Conservation (phyloP, 2,797 vertebrate species). For the Cetoscarus ocellatus region DNA sequence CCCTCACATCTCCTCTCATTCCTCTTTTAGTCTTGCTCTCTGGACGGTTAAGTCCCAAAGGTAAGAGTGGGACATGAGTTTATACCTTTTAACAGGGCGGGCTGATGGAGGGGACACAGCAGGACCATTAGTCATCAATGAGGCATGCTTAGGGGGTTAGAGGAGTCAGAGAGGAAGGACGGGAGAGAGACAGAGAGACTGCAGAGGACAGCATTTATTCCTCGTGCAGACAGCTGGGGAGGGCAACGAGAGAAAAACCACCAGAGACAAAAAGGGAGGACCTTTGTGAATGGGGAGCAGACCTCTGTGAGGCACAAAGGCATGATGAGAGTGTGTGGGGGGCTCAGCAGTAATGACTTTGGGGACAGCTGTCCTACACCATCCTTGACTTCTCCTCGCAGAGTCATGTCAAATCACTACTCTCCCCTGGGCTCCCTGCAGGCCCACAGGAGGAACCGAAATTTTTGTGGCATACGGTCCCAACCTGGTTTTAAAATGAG, state of each 20-base stretch:
- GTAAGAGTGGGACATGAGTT: constrained; percentile 57
- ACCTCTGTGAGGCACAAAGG: constrained; percentile 35
- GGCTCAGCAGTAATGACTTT: constrained; percentile 63
- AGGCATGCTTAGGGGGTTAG: constrained; percentile 44
- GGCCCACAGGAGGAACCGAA: constrained; percentile 22
- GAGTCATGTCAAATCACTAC: constrained; percentile 46
- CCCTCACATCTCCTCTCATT: constrained; percentile 4
- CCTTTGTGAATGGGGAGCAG: constrained; percentile 33
- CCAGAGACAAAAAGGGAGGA: constrained; percentile 27
- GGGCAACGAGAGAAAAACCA: constrained; percentile 26
- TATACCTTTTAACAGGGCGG: constrained; percentile 60
- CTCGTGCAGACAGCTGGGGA: constrained; percentile 19
- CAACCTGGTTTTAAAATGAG: constrained; percentile 25
- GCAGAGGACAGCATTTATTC: constrained; percentile 62
- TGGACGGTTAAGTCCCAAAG: constrained; percentile 33
- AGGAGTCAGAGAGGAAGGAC: constrained; percentile 36
- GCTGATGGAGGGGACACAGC: constrained; percentile 39
- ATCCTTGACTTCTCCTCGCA: constrained; percentile 72
- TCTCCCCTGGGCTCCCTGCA: constrained; percentile 46
- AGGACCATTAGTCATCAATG: constrained; percentile 62
- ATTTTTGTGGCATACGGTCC: constrained; percentile 27
- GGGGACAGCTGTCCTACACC: constrained; percentile 57
- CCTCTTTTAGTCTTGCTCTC: constrained; percentile 24
- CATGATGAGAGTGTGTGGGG: constrained; percentile 45
- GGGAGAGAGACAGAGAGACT: constrained; percentile 25